These are phyloP conservation scores for Pseudomugil gertrudae DNA, from an alignment of 2,797 vertebrate species.

Conservation along the genomic window DNA sequence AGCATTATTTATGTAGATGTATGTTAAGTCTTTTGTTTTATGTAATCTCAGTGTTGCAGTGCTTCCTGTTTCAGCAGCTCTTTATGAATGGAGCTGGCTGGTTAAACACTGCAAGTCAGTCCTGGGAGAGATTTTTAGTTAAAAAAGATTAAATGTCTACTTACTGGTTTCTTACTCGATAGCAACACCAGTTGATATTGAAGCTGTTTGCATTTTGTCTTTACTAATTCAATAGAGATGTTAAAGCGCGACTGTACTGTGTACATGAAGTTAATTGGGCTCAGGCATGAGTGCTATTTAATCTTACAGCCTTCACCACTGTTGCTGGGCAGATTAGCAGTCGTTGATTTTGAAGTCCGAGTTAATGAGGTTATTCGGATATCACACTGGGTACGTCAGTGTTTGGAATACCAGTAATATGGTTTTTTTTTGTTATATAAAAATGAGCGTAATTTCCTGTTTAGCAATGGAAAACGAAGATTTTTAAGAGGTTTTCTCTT, in stretches of 20 bases:
- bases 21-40: too few species aligned
- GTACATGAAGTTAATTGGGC: neutral
- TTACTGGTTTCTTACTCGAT: neutral
- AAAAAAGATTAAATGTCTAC: neutral
- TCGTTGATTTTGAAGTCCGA: neutral
- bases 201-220: neutral
- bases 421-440: too few species aligned
- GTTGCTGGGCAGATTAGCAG: neutral
- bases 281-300: neutral
- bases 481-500: constrained; percentile 28
- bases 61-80: neutral
- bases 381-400: neutral
- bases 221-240: neutral
- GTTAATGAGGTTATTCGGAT: neutral
- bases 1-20: too few species aligned
- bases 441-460: constrained; percentile 12
- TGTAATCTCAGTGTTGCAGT: too few species aligned
- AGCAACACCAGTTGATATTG: neutral
- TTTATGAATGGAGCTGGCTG: too few species aligned
- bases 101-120: too few species aligned
- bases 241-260: neutral
- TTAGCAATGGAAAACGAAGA: constrained; percentile 33
- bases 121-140: too few species aligned
- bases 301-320: neutral
- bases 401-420: neutral